Conservation (phyloP, 2,113 vertebrate genomes). For the Chaetodon trifascialis region DNA sequence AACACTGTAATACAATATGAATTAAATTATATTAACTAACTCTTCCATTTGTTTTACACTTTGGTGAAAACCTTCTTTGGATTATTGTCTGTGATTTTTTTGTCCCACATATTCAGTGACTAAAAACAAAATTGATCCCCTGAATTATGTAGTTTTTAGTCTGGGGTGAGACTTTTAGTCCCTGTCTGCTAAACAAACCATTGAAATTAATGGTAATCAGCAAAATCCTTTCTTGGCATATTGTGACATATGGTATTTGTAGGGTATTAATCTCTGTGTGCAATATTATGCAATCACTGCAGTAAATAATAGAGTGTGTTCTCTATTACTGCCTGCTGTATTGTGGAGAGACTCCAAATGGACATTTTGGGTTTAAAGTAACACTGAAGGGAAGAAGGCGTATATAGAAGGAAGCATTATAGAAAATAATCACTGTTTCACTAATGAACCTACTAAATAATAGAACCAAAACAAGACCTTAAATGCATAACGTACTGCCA, state of each 20-base stretch:
- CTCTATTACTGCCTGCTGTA: not conserved
- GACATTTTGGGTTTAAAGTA: constrained; percentile 1
- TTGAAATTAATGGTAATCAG: not conserved
- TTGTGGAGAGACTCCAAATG: constrained; percentile 20
- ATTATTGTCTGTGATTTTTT: no score
- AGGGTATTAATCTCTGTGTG: not conserved
- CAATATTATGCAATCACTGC: constrained; percentile 6
- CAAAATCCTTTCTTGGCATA: not conserved
- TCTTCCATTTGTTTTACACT: not conserved
- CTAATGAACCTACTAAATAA: constrained; percentile 46
- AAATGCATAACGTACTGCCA: not conserved
- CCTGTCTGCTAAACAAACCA: not conserved
- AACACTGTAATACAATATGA: not conserved
- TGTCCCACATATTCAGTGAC: no score
- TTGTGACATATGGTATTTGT: constrained; percentile 5
- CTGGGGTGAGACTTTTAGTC: not conserved
- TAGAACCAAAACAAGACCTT: constrained; percentile 26
- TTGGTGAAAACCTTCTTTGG: not conserved
- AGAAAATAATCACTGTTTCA: constrained; percentile 21
- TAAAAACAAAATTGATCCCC: not conserved
- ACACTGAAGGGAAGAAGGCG: not conserved
- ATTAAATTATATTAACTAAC: not conserved
- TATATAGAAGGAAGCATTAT: not conserved
- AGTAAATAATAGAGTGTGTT: constrained; percentile 7
- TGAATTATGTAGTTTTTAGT: not conserved